Percentiles rank a stretch among this genome's conserved stretches.
These are phyloP conservation scores for Mus caroli DNA, from an alignment of 2,797 vertebrate genomes.

Conservation along the genomic window DNA sequence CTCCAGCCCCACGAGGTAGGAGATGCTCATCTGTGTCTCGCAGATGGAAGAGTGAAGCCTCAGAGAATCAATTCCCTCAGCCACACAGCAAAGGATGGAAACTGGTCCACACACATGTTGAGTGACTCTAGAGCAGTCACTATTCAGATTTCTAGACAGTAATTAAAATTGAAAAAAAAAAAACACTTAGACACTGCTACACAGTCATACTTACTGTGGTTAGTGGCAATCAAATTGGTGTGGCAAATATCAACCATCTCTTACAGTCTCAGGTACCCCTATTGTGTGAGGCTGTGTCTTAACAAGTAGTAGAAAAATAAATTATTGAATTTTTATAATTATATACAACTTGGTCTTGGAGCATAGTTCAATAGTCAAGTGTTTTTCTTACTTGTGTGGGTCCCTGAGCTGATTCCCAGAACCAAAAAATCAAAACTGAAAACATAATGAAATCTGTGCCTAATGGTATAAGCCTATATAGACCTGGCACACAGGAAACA, in stretches of 20 bases:
- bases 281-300: not conserved
- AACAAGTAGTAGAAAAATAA: not conserved
- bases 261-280: not conserved
- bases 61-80: not conserved
- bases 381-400: not conserved
- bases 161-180: constrained; percentile 15
- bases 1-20: not conserved
- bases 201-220: not conserved
- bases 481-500: no score
- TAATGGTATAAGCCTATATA: not conserved
- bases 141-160: constrained; percentile 23
- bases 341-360: not conserved
- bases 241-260: not conserved
- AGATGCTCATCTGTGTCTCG: not conserved
- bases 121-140: not conserved
- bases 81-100: not conserved
- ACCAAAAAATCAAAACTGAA: not conserved
- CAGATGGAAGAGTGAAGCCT: not conserved
- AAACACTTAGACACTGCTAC: not conserved
- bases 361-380: not conserved
- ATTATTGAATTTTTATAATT: not conserved
- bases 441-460: not conserved
- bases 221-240: not conserved
- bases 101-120: not conserved
- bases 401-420: not conserved